These are phyloP conservation scores for Muntiacus muntjak DNA, from an alignment of 2,113 vertebrate species.

Conservation along the genomic window DNA sequence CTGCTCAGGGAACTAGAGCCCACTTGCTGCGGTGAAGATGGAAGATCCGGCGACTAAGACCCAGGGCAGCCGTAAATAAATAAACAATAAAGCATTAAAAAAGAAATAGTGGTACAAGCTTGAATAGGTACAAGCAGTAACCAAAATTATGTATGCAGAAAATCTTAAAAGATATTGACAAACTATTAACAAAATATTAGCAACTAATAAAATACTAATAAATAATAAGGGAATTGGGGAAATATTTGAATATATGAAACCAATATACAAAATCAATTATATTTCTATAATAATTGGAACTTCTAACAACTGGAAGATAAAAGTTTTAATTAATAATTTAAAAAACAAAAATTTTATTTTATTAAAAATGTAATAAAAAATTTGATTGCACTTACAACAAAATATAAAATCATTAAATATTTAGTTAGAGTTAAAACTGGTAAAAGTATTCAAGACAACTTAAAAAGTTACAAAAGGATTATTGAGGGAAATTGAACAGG, in stretches of 20 bases:
- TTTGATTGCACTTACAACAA: background rate
- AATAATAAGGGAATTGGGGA: background rate
- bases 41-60: accelerated
- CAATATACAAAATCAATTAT: background rate
- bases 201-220: background rate
- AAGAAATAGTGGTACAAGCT: background rate
- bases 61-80: background rate
- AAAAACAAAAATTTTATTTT: background rate
- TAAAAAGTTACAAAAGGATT: background rate
- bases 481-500: background rate
- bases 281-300: background rate
- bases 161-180: background rate
- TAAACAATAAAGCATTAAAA: background rate
- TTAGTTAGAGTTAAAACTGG: background rate
- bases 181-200: background rate
- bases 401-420: background rate
- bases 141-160: background rate
- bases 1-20: background rate
- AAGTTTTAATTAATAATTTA: background rate
- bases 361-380: background rate
- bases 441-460: background rate
- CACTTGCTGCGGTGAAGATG: accelerated
- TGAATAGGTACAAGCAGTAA: background rate
- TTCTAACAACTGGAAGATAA: background rate
- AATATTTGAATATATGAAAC: background rate